phyloP scores from a whole-genome alignment of 2,797 vertebrate species.

The Prionace glauca region DNA sequence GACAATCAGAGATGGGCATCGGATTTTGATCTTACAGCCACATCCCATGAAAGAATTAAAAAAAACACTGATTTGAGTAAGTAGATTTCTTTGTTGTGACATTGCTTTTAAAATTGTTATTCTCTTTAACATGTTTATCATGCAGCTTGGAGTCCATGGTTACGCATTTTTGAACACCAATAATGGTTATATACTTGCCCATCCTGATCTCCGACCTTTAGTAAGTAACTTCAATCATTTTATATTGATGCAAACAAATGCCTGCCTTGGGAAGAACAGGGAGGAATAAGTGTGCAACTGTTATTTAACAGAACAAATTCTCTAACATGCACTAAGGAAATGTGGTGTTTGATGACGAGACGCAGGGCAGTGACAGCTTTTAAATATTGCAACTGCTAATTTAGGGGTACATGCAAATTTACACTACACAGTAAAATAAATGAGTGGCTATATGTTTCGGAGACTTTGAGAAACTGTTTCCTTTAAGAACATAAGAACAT shows the following conservation, averaged over 20 bases:
- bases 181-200: conserved; percentile 92
- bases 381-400: neutral
- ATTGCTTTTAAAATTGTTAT: conserved; percentile 41
- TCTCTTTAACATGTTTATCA: conserved; percentile 15
- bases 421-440: neutral
- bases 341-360: neutral
- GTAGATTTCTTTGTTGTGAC: neutral
- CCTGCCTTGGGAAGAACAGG: neutral
- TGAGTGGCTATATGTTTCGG: neutral
- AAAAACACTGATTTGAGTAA: neutral
- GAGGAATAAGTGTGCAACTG: neutral
- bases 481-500: no score
- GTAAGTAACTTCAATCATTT: conserved; percentile 52
- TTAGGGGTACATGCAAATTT: neutral
- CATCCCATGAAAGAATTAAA: no score
- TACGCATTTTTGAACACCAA: conserved; percentile 91
- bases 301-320: neutral
- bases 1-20: no score
- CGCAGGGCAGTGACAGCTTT: neutral
- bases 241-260: neutral
- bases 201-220: conserved; percentile 88
- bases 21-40: no score
- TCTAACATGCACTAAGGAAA: neutral
- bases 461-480: neutral
- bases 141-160: conserved; percentile 84